Base-by-base conservation (phyloP, 2,797 vertebrate species). In the Nyctalus aviator region DNA sequence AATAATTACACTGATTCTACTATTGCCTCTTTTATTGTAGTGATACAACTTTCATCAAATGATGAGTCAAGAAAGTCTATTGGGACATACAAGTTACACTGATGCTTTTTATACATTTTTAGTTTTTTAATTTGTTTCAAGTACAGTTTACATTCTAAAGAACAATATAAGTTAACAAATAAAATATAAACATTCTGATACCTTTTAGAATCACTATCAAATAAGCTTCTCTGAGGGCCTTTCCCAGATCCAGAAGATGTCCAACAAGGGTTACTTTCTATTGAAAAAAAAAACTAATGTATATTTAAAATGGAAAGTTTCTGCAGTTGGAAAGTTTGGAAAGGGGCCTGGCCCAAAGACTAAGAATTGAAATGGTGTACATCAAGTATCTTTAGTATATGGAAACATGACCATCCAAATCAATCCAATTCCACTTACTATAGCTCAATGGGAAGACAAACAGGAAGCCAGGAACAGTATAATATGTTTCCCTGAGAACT, bases 1-100 rank as follows among this genome's bases (percentile, higher is more conserved):
- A 96, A 95, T 93, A 95, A 77, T 75, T 75, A 72, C 44, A n/a
- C 23, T 90, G 21, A 14, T 95, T 95, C 69, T 91, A 84, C 20
- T 66, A 93, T 73, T 57, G 23, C 20, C 18, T 78, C 21, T 91
- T 84, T 94, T 35, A 82, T 30, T 89, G 17, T 87, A 77, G 83
- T 94, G 41, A 21, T 95, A 77, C 64, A 85, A 84, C 44, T 91
- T 93, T 86, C 5, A 91, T 37, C 17, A 89, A 94, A 77, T 68
- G 46, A 83, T 18, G 50, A 53, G 21, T 41, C 25, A 55, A 88
- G 0, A 93, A 93, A 90, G 25, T 84, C n/a, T 64, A 57, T 21
- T 79, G 50, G 23, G 84, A 93, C 6, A 81, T 17, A 32, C 15
- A 96, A 93, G 68, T 64, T 90, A 82, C 44, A 57, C 30, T 55